Evolutionary conservation across 1,140 invertebrate genomes (phyloP).

Genomic region (Platyscapa corneri): DNA sequence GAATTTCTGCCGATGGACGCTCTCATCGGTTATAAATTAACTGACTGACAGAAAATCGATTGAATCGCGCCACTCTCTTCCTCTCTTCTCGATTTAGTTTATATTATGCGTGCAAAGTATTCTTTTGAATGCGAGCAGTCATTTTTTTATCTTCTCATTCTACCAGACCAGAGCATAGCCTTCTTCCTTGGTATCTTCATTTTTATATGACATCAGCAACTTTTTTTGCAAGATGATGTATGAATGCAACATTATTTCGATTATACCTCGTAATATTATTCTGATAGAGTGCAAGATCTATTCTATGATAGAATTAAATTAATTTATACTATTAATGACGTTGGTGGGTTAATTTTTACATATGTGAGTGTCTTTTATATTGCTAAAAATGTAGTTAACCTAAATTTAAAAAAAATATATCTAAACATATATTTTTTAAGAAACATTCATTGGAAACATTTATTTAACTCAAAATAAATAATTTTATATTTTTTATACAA

Average conservation of each 20-base stretch:
- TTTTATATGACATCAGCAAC: constrained; percentile 44
- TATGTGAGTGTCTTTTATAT: background rate
- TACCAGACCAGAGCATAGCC: background rate
- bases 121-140: background rate
- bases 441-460: too few relatives aligned
- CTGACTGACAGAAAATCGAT: constrained; percentile 50
- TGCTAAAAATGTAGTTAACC: background rate
- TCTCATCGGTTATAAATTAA: constrained; percentile 44
- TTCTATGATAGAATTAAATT: constrained; percentile 9
- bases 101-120: constrained; percentile 25
- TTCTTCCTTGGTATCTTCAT: constrained; percentile 25
- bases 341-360: background rate
- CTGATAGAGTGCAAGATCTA: background rate
- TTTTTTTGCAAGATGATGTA: constrained; percentile 1
- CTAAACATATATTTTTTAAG: too few relatives aligned
- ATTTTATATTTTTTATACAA: too few relatives aligned
- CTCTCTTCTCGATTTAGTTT: constrained; percentile 42
- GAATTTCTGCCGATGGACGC: constrained; percentile 42
- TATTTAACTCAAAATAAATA: too few relatives aligned
- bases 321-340: background rate
- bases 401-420: too few relatives aligned
- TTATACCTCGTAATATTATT: background rate
- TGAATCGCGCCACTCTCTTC: constrained; percentile 6
- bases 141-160: background rate
- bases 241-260: constrained; percentile 28